Base-by-base conservation (phyloP, 2,888 invertebrate species). In the Ennomos erosarius region DNA sequence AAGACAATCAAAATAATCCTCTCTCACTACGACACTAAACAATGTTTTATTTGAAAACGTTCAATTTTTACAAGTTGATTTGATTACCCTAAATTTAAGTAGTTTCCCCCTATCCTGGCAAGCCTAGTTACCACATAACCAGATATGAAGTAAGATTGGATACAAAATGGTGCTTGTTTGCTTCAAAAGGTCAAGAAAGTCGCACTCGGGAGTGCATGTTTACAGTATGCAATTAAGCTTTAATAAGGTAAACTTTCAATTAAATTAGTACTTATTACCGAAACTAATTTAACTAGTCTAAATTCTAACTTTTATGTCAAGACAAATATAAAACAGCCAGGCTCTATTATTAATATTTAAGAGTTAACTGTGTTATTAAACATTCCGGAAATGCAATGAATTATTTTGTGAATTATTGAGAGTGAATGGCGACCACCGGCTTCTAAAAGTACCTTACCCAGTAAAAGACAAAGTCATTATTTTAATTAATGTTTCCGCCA, bases 111-210 rank as follows among this genome's bases (percentile, higher is more conserved):
- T 4, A 37, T 0, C 10, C 42, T 47, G 36, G 43, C 48, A 10
- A 44, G 33, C n/a, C 47, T 9, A 55, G 48, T 43, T 49, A 34
- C 44, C 45, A 40, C 51, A 51, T 59, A 44, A 38, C 38, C 45
- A 40, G 54, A 51, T 59, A 59, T 56, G 51, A 55, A 61, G 59
- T 63, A 63, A 58, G 63, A 61, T 61, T 59, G 48, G 53, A 51
- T 56, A 43, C 59, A 37, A 60, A 57, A 44, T 50, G 57, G 56
- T 47, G 58, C 58, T 57, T 51, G 48, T 58, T 35, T 34, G 26
- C 47, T 36, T 36, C 26, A 47, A 63, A 65, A 65, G 65, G 65
- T 65, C 62, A 62, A 39, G 43, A 35, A 42, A 51, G 33, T 33
- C 54, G 47, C 38, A 51, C 16, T 16, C 3, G n/a, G 13, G 13